phyloP scores from a whole-genome alignment of 2,113 vertebrate species.

The Melanostigma gelatinosum region DNA sequence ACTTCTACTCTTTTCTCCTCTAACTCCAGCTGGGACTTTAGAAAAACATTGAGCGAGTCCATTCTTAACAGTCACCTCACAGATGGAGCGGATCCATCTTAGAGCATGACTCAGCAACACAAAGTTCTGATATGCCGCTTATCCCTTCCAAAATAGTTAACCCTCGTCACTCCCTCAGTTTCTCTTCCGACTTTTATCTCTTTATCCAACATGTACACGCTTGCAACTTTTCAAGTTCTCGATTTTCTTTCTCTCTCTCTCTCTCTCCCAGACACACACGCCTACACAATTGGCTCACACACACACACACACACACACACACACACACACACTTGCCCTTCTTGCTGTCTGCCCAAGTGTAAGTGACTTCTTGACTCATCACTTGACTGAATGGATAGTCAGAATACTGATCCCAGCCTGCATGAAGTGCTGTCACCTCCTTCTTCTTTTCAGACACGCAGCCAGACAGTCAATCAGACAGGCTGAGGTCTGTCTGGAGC shows the following conservation, averaged over 20 bases:
- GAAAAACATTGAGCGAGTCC: conserved; percentile 48
- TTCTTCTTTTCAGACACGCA: conserved; percentile 62
- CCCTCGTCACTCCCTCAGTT: conserved; percentile 19
- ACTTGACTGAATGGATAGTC: conserved; percentile 64
- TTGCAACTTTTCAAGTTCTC: background rate
- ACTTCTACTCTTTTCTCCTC: conserved; percentile 22
- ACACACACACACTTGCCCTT: conserved; percentile 32
- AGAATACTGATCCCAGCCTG: conserved; percentile 54
- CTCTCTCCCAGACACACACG: conserved; percentile 35
- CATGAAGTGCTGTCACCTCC: conserved; percentile 68
- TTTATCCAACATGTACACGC: conserved; percentile 16
- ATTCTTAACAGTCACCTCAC: conserved; percentile 63
- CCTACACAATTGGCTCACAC: conserved; percentile 26
- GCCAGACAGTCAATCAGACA: conserved; percentile 77
- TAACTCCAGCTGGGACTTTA: conserved; percentile 40
- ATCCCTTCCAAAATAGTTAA: conserved; percentile 50
- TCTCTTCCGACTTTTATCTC: conserved; percentile 14
- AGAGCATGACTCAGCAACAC: conserved; percentile 56
- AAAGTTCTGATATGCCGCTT: conserved; percentile 53
- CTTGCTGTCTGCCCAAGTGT: conserved; percentile 32
- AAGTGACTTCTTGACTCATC: conserved; percentile 71
- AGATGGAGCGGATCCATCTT: conserved; percentile 53
- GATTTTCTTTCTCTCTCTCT: background rate
- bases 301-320: conserved; percentile 22
- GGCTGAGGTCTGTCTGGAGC: conserved; percentile 71